Base-by-base conservation (phyloP, 2,113 vertebrate genomes). In the Dipodomys merriami region DNA sequence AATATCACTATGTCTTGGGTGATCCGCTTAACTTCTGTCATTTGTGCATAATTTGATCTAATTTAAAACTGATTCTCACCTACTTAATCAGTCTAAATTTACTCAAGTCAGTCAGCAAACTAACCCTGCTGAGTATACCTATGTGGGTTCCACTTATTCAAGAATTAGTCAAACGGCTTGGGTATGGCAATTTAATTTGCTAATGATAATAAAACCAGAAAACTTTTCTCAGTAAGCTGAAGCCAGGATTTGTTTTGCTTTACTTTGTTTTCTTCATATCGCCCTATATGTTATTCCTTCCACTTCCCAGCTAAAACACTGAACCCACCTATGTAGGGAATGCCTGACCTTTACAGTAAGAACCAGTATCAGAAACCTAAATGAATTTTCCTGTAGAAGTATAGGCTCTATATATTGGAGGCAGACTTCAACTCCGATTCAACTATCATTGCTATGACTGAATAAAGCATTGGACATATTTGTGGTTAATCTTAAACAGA, bases 401-500 rank as follows among this genome's bases (percentile, higher is more conserved):
- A 12, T 49, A 49, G 49, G 8, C 49, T 9, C 49, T 49, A 49
- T 49, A 49, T 57, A 13, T 13, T 57, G 53, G 53, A 57, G 23
- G 33, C 79, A 85, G 77, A n/a, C 76, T 81, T 74, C 49, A 33
- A 78, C 25, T 46, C 46, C 60, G 64, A 93, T 33, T 74, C 29
- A 57, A 71, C 44, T 49, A 27, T 83, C 57, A 39, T 71, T 69
- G 49, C 79, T 71, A 8, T 74, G 46, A 67, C 62, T 86, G 88
- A 90, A 87, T 90, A 92, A 91, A 53, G 76, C 29, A 73, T 78
- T 71, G 22, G 49, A 71, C 29, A 83, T 57, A 65, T 76, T 83
- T 83, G 30, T 72, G 81, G 77, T 76, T 95, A 53, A 88, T 84
- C 93, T 94, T 94, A 81, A 95, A 78, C 79, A 92, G 74, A 95